Percentiles rank a stretch among this genome's conserved stretches.
Conservation (phyloP, 2,797 vertebrate species). For the Neoniphon sammara region DNA sequence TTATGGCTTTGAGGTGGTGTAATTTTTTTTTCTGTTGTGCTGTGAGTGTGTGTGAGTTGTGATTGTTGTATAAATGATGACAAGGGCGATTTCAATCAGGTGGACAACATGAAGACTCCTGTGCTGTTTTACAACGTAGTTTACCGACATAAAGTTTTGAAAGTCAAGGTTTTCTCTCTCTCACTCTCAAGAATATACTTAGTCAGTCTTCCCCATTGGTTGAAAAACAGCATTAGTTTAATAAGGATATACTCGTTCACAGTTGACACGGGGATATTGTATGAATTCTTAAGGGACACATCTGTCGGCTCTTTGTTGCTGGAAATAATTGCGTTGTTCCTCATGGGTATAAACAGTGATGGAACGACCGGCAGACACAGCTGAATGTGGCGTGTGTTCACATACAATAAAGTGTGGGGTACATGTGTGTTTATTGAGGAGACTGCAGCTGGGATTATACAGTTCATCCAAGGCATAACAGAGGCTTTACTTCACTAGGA, state of each 20-base stretch:
- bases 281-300: slow-evolving; percentile 20
- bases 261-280: not conserved
- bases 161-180: slow-evolving; percentile 1
- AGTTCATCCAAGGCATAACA: slow-evolving; percentile 2
- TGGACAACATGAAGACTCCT: not conserved
- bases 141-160: slow-evolving; percentile 5
- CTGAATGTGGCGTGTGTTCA: slow-evolving; percentile 1
- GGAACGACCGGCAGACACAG: not conserved
- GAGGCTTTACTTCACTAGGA: slow-evolving; percentile 16
- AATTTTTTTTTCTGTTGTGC: not conserved
- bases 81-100: slow-evolving; percentile 5
- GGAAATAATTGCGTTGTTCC: slow-evolving; percentile 7
- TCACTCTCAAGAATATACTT: not conserved
- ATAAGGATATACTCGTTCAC: not conserved
- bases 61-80: slow-evolving; percentile 12
- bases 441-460: slow-evolving; percentile 2
- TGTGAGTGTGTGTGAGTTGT: not conserved
- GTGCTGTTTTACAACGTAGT: not conserved
- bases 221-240: not conserved
- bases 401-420: not conserved
- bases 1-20: not conserved
- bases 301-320: slow-evolving; percentile 31
- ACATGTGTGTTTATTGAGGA: not conserved
- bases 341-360: not conserved
- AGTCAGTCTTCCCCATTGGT: no score